phyloP scores from a whole-genome alignment of 2,797 vertebrate species.

The Pagetopsis macropterus region DNA sequence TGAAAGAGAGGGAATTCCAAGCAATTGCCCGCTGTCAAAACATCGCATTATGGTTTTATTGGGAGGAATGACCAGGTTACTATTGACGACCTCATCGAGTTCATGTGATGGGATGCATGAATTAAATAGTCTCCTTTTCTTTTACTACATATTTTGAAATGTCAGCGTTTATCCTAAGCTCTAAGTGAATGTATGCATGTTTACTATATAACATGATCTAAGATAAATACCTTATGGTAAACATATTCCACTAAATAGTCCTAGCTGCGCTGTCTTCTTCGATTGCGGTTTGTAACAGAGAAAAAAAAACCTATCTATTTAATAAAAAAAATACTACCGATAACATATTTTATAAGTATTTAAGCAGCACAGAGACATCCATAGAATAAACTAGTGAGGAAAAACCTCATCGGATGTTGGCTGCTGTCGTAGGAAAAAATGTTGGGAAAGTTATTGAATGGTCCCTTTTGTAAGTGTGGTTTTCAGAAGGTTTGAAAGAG shows the following conservation, averaged over 20 bases:
- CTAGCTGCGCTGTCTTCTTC: neutral
- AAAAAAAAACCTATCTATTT: neutral
- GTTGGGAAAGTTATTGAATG: neutral
- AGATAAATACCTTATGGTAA: neutral
- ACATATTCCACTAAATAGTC: neutral
- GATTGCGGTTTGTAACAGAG: neutral
- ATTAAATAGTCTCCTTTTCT: neutral
- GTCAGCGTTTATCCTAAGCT: neutral
- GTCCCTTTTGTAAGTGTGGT: slow-evolving; percentile 5
- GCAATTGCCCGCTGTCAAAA: slow-evolving; percentile 67
- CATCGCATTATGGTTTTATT: slow-evolving; percentile 71
- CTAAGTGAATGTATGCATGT: neutral
- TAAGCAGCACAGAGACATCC: neutral
- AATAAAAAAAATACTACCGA: neutral
- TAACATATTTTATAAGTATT: neutral
- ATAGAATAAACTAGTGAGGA: neutral
- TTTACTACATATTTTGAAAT: neutral
- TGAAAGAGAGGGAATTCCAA: slow-evolving; percentile 49
- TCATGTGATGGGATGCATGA: neutral
- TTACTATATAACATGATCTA: neutral
- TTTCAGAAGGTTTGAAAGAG: slow-evolving; percentile 21
- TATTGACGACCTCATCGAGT: slow-evolving; percentile 6
- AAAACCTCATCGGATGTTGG: neutral
- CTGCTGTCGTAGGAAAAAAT: neutral
- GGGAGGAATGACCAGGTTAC: slow-evolving; percentile 30